phyloP scores from a whole-genome alignment of 2,113 vertebrate genomes.

The Nibea coibor region DNA sequence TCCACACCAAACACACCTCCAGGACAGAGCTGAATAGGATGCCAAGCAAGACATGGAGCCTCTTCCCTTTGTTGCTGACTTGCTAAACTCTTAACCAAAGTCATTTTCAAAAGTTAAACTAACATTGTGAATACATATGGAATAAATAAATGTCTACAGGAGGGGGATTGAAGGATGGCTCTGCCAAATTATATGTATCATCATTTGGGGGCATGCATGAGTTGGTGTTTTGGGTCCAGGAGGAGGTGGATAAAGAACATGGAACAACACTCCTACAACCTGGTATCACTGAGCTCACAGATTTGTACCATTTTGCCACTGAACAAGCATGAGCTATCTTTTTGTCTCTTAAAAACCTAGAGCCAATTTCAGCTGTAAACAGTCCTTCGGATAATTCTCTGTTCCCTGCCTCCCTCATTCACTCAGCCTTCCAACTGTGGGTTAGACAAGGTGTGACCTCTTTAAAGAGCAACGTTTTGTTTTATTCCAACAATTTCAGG shows the following conservation, averaged over 20 bases:
- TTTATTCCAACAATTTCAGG: neutral
- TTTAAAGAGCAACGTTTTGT: neutral
- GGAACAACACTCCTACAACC: neutral
- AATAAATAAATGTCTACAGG: neutral
- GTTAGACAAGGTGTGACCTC: neutral
- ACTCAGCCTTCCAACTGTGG: neutral
- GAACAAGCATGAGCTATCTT: no score
- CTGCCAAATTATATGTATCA: neutral
- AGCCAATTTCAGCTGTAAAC: neutral
- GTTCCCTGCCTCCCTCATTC: neutral
- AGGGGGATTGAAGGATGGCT: neutral
- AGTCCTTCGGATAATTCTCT: neutral
- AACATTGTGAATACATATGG: neutral
- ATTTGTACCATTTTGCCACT: neutral
- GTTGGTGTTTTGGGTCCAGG: neutral
- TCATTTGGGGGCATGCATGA: no score
- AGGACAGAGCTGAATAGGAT: neutral
- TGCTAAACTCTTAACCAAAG: neutral
- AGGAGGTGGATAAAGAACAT: conserved; percentile 3
- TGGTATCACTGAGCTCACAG: neutral
- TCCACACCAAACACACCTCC: no score
- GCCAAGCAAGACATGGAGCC: neutral
- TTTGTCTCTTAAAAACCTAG: neutral
- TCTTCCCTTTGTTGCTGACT: neutral
- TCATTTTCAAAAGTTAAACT: neutral